phyloP scores from a whole-genome alignment of 2,113 vertebrate genomes.

The Hucho hucho region DNA sequence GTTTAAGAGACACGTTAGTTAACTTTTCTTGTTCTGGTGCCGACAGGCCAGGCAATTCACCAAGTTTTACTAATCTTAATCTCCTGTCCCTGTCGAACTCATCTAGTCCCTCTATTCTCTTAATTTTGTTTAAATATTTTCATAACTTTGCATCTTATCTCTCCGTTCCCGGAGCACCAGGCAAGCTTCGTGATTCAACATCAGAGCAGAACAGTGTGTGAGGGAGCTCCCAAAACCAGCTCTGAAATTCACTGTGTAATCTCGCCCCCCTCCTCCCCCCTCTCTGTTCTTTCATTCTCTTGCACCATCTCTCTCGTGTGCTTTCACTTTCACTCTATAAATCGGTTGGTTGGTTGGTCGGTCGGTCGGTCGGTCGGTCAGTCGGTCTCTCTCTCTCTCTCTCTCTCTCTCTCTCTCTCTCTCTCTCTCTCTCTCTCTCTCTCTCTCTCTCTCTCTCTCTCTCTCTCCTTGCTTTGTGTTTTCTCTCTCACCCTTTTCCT shows the following conservation, averaged over 20 bases:
- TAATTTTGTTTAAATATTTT: too few species aligned
- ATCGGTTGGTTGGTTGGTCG: too few species aligned
- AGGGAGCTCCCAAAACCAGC: neutral
- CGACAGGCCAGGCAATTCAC: too few species aligned
- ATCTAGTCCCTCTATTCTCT: too few species aligned
- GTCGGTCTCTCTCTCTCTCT: neutral
- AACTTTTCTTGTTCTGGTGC: too few species aligned
- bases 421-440: neutral
- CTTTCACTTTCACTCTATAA: neutral
- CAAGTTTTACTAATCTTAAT: too few species aligned
- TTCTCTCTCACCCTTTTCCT: neutral
- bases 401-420: neutral
- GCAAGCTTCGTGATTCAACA: too few species aligned
- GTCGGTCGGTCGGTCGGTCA: neutral
- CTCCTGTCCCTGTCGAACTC: too few species aligned
- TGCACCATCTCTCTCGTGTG: neutral
- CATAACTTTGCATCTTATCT: too few species aligned
- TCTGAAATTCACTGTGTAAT: neutral
- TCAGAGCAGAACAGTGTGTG: too few species aligned
- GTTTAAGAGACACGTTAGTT: too few species aligned
- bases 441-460: neutral
- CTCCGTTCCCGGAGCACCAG: too few species aligned
- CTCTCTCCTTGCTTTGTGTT: neutral
- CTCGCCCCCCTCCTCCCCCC: neutral
- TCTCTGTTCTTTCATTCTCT: neutral